phyloP scores from a whole-genome alignment of 30 jellyfish, hydroid and myxozoan genomes.

The Turritopsis dohrnii region DNA sequence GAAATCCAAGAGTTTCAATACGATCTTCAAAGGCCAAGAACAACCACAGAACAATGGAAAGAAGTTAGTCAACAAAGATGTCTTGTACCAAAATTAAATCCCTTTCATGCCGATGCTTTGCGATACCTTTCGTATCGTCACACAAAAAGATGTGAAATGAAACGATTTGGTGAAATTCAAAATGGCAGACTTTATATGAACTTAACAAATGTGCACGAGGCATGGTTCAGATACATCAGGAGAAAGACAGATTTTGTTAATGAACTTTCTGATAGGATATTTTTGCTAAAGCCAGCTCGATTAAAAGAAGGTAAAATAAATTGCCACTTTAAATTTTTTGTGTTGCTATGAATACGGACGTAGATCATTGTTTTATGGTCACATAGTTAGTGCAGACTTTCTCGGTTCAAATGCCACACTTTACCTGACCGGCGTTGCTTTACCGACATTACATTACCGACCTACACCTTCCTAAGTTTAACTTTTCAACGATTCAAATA shows the following conservation, averaged over 20 bases:
- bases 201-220: background rate
- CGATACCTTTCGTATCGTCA: background rate
- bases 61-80: background rate
- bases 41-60: background rate
- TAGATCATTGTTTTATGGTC: too few species aligned
- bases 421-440: too few species aligned
- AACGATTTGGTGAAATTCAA: background rate
- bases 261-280: background rate
- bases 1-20: background rate
- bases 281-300: background rate
- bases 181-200: background rate
- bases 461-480: too few species aligned
- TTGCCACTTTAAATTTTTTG: background rate
- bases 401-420: too few species aligned
- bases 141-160: background rate
- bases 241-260: background rate
- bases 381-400: too few species aligned
- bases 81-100: background rate
- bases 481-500: too few species aligned
- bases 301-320: background rate
- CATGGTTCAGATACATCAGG: background rate
- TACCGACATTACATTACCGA: too few species aligned
- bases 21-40: background rate
- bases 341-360: too few species aligned
- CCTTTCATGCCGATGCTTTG: background rate